phyloP scores from a whole-genome alignment of 1,140 invertebrate species.

The Drosophila gunungcola region DNA sequence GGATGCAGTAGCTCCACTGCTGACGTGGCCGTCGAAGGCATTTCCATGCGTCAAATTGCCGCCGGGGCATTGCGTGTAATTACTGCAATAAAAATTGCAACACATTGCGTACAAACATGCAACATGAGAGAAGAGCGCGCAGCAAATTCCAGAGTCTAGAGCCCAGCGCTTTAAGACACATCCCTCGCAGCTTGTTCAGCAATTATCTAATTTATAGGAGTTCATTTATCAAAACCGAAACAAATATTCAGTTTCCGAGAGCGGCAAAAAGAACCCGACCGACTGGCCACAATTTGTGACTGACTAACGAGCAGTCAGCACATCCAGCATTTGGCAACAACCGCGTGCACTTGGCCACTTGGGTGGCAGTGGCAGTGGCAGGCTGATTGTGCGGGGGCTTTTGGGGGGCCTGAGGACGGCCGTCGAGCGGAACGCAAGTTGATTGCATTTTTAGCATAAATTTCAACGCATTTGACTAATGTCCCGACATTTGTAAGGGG shows the following conservation, averaged over 20 bases:
- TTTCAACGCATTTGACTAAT: conserved; percentile 83
- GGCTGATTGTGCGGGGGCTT: conserved; percentile 24
- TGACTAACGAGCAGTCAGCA: conserved; percentile 66
- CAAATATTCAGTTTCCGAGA: conserved; percentile 67
- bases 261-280: conserved; percentile 21
- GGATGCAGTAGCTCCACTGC: conserved; percentile 27
- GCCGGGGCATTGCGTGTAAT: conserved; percentile 79
- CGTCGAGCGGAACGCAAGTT: conserved; percentile 76
- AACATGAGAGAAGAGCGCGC: conserved; percentile 36
- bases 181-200: conserved; percentile 30
- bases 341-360: conserved; percentile 62
- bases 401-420: conserved; percentile 5
- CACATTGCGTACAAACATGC: conserved; percentile 80
- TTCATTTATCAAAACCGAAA: conserved; percentile 75
- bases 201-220: conserved; percentile 79
- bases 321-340: conserved; percentile 55
- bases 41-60: conserved; percentile 83
- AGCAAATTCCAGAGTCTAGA: conserved; percentile 11
- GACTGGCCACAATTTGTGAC: conserved; percentile 63
- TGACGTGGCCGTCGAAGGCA: conserved; percentile 72
- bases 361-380: conserved; percentile 54
- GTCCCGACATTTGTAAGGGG: conserved; percentile 71
- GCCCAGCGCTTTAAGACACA: conserved; percentile 29
- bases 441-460: conserved; percentile 83
- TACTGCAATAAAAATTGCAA: conserved; percentile 81